Evolutionary conservation across 2,797 vertebrate genomes (phyloP).

Genomic region (Mycteria americana): DNA sequence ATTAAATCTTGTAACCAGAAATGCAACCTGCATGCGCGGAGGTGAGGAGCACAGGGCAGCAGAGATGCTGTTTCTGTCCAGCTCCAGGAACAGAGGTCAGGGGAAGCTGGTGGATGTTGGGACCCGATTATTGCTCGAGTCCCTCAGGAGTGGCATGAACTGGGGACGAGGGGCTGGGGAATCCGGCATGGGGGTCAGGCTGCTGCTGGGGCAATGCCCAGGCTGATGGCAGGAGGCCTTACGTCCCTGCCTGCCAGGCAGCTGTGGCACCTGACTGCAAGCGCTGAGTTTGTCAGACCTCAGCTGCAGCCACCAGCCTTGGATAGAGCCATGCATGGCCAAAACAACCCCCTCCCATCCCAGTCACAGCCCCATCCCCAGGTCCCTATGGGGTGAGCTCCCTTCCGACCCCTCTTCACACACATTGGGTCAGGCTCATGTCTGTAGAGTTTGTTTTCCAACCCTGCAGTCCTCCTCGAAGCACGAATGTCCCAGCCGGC

Average conservation of each 20-base stretch:
- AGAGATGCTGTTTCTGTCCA: neutral
- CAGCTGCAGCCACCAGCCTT: neutral
- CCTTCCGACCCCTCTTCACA: neutral
- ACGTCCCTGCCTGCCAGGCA: neutral
- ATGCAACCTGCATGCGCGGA: neutral
- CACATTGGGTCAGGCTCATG: neutral
- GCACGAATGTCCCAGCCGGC: no score
- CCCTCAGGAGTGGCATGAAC: neutral
- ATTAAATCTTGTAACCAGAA: neutral
- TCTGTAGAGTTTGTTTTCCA: neutral
- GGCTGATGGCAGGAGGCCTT: neutral
- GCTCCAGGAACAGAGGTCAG: neutral
- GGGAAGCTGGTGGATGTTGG: no score
- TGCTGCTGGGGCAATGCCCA: neutral
- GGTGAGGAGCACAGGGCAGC: neutral
- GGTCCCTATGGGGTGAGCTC: neutral
- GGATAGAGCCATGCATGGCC: fast-evolving
- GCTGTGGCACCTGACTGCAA: neutral
- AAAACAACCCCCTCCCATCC: neutral
- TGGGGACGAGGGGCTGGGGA: neutral
- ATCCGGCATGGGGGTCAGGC: fast-evolving
- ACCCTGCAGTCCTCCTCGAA: neutral
- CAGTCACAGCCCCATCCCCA: fast-evolving
- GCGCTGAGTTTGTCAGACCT: neutral
- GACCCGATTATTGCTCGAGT: neutral